A percentile compares a stretch with the other conserved stretches of the same genome.
phyloP scores from a whole-genome alignment of 1,140 invertebrate genomes.

The Leptinotarsa texana region DNA sequence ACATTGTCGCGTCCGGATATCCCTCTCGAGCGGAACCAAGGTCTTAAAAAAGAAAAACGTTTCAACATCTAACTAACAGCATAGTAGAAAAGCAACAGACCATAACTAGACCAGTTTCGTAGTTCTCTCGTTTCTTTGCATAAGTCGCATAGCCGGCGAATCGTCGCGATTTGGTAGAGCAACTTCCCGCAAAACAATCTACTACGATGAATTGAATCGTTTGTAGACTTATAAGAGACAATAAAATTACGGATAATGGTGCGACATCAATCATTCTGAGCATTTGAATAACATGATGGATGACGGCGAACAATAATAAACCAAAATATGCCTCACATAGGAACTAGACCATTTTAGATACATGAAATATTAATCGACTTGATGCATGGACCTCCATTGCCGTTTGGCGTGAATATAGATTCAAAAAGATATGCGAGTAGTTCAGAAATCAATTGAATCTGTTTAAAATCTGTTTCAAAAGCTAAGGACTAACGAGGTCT shows the following conservation, averaged over 20 bases:
- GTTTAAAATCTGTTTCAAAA: too few relatives aligned
- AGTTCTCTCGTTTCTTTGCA: conserved; percentile 2
- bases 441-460: too few relatives aligned
- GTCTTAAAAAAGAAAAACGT: neutral
- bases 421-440: too few relatives aligned
- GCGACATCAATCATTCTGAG: conserved; percentile 1
- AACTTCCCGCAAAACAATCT: neutral
- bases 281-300: conserved; percentile 4
- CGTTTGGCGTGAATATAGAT: too few relatives aligned
- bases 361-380: too few relatives aligned
- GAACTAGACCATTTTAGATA: neutral
- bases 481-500: too few relatives aligned
- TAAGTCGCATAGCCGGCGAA: neutral
- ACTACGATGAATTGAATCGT: neutral
- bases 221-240: neutral
- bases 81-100: conserved; percentile 32
- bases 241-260: neutral
- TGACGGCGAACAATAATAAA: neutral
- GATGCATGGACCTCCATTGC: too few relatives aligned
- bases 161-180: neutral
- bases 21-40: neutral
- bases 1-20: too few relatives aligned
- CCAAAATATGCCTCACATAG: neutral
- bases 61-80: conserved; percentile 20
- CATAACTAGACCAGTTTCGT: conserved; percentile 28